phyloP scores from a whole-genome alignment of 2,888 invertebrate genomes.

The Rhingia rostrata region DNA sequence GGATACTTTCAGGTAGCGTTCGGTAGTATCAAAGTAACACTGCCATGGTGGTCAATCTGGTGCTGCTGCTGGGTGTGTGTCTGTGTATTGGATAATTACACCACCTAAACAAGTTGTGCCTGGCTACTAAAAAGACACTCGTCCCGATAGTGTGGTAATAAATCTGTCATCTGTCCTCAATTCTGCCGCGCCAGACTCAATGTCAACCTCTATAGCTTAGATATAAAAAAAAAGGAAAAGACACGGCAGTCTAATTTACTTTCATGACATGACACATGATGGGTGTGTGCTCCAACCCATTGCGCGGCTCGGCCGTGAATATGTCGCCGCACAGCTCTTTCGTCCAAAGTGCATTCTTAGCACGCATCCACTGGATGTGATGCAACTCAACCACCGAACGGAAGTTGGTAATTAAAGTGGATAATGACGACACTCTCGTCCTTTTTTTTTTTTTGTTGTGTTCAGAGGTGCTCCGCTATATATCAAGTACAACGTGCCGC shows the following conservation, averaged over 20 bases:
- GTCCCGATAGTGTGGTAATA: constrained; percentile 34
- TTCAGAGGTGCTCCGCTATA: constrained; percentile 42
- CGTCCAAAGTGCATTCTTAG: constrained; percentile 47
- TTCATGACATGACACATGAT: constrained; percentile 2
- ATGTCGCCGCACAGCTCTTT: background rate
- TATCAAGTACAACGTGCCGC: constrained; percentile 46
- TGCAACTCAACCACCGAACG: constrained; percentile 65
- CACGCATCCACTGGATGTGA: constrained; percentile 54
- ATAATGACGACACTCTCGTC: constrained; percentile 71
- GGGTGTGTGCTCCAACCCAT: constrained; percentile 22
- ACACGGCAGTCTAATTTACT: constrained; percentile 43
- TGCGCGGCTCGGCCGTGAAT: constrained; percentile 61
- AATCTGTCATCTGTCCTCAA: constrained; percentile 49
- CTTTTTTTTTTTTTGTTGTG: constrained; percentile 24
- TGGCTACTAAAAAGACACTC: constrained; percentile 18
- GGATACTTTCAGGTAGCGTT: constrained; percentile 34
- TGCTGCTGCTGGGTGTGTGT: background rate
- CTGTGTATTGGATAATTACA: constrained; percentile 27
- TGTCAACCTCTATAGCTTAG: constrained; percentile 12
- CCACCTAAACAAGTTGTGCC: constrained; percentile 13
- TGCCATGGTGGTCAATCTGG: constrained; percentile 15
- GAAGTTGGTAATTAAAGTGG: constrained; percentile 74
- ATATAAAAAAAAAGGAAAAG: constrained; percentile 15
- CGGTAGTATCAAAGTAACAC: constrained; percentile 4
- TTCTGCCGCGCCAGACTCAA: constrained; percentile 26